Conservation (phyloP, 92 coral and sea anemone genomes). For the Porites lobata region DNA sequence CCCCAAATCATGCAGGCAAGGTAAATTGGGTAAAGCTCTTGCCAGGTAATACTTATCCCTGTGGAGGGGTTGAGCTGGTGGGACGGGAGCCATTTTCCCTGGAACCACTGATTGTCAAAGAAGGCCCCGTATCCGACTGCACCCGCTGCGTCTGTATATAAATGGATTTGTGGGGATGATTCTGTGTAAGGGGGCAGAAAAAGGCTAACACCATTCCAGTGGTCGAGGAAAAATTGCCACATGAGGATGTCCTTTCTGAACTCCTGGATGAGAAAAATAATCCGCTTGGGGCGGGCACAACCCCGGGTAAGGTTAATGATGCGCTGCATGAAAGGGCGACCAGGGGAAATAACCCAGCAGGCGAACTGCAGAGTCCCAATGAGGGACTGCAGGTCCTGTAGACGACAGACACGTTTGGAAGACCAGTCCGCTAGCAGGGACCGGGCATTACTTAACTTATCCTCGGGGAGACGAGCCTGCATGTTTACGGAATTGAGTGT, state of each 20-base stretch:
- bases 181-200: too few species aligned
- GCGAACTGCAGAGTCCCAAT: constrained; percentile 31
- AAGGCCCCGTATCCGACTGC: too few species aligned
- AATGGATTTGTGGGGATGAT: too few species aligned
- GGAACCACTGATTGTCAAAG: background rate
- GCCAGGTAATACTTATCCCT: background rate
- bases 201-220: background rate
- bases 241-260: constrained; percentile 63
- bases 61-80: background rate
- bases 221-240: constrained; percentile 66
- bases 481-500: background rate
- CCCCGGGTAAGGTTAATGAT: background rate
- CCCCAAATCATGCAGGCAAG: background rate
- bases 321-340: constrained; percentile 23
- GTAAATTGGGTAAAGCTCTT: background rate
- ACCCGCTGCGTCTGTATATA: too few species aligned
- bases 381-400: constrained; percentile 11
- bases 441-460: background rate
- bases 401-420: too few species aligned
- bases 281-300: background rate
- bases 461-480: background rate
- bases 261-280: constrained; percentile 28
- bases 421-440: background rate
- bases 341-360: constrained; percentile 30
- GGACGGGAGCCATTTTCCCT: background rate